Percentiles rank a stretch among this genome's conserved stretches.
Conservation (phyloP, 2,888 invertebrate genomes). For the Leptogaster cylindrica region DNA sequence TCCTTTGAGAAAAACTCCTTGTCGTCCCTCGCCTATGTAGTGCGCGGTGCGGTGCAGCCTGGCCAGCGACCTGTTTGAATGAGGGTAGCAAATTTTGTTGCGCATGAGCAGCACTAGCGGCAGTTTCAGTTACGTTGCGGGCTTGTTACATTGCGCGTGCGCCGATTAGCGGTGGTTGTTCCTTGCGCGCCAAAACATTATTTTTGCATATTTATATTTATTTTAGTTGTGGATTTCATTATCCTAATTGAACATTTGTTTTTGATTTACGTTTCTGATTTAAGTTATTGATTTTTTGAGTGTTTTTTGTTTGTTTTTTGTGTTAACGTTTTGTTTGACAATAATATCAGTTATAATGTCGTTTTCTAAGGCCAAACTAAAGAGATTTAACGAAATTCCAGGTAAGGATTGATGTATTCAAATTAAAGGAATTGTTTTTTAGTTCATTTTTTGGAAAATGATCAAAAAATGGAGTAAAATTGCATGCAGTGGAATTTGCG, state of each 20-base stretch:
- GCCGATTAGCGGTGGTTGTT: conserved; percentile 31
- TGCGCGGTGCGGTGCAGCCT: no score
- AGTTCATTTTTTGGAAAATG: no score
- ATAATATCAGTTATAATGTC: conserved; percentile 53
- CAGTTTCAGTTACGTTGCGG: conserved; percentile 38
- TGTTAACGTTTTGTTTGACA: not conserved
- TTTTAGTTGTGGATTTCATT: conserved; percentile 4
- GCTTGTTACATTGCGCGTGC: conserved; percentile 25
- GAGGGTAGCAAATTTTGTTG: conserved; percentile 32
- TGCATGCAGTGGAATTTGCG: not conserved
- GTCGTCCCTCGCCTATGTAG: not conserved
- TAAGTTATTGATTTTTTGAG: conserved; percentile 4
- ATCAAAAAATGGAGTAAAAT: not conserved
- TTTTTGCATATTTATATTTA: conserved; percentile 15
- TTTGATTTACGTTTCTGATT: not conserved
- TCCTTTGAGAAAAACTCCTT: conserved; percentile 6
- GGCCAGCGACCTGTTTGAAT: conserved; percentile 29
- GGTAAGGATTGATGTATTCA: conserved; percentile 51
- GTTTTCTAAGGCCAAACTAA: conserved; percentile 61
- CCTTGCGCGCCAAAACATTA: not conserved
- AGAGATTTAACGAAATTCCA: conserved; percentile 60
- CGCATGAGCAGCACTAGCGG: conserved; percentile 21
- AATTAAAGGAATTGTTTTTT: conserved; percentile 13
- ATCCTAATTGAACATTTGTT: not conserved
- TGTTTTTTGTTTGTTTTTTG: conserved; percentile 2